Evolutionary conservation across 2,113 vertebrate genomes (phyloP).

Genomic region (Sceloporus undulatus): DNA sequence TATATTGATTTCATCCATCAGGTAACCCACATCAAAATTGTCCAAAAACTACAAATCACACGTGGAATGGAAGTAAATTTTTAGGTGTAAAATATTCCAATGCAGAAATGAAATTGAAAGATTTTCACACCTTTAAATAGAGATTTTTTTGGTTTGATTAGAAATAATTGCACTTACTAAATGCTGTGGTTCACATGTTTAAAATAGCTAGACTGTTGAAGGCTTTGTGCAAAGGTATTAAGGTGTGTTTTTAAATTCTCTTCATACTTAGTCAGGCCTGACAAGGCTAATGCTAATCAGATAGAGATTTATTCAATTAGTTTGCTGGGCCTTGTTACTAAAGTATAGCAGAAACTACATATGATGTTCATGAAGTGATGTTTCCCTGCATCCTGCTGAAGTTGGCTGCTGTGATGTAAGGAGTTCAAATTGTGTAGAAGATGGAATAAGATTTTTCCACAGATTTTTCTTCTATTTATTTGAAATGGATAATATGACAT

Average conservation of each 20-base stretch:
- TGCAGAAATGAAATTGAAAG: not conserved
- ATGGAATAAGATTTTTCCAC: not conserved
- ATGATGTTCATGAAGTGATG: not conserved
- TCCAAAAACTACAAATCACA: not conserved
- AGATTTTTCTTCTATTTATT: not conserved
- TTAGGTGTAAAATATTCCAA: not conserved
- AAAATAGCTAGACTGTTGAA: not conserved
- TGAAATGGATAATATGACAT: not conserved
- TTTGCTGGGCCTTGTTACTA: not conserved
- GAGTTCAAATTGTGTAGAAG: not conserved
- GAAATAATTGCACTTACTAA: not conserved
- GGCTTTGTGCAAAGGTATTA: not conserved
- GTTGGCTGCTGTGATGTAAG: not conserved
- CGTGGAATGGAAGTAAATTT: not conserved
- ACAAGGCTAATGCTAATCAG: not conserved
- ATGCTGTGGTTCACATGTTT: not conserved
- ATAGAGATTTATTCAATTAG: conserved; percentile 4
- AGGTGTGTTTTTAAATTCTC: not conserved
- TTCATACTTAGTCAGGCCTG: not conserved
- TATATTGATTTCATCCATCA: not conserved
- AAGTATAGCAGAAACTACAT: not conserved
- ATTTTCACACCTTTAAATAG: not conserved
- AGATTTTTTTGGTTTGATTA: not conserved
- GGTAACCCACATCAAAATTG: not conserved
- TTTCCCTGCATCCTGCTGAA: not conserved